Evolutionary conservation across 2,888 invertebrate species (phyloP).

Genomic region (Entomobrya proxima): DNA sequence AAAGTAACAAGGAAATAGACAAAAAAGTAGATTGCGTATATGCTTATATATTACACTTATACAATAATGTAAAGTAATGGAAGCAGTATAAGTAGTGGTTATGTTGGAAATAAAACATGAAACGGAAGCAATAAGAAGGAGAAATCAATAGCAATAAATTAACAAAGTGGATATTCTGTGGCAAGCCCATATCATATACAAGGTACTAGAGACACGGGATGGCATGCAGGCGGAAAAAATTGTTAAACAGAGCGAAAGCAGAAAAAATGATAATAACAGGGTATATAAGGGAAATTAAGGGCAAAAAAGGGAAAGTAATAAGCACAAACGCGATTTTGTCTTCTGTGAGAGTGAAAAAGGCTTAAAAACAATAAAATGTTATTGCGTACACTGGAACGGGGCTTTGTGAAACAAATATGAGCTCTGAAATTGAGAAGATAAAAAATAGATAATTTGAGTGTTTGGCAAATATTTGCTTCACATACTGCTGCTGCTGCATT

Average conservation of each 20-base stretch:
- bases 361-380: no score
- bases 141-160: slow-evolving; percentile 66
- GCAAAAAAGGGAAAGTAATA: neutral
- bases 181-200: neutral
- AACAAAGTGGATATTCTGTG: slow-evolving; percentile 22
- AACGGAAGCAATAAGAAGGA: slow-evolving; percentile 47
- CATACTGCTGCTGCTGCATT: no score
- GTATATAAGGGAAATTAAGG: neutral
- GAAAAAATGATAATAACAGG: slow-evolving; percentile 26
- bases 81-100: neutral
- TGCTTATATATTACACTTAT: no score
- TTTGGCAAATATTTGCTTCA: no score
- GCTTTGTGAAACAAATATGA: no score
- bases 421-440: no score
- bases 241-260: slow-evolving; percentile 43
- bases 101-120: neutral
- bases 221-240: slow-evolving; percentile 20
- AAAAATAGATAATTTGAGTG: no score
- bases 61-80: no score
- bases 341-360: no score
- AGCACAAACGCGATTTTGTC: neutral
- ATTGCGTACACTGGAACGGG: no score
- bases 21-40: no score
- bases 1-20: no score
- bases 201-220: neutral